Base-by-base conservation (phyloP, 2,113 vertebrate species). In the Oryzias curvinotus region DNA sequence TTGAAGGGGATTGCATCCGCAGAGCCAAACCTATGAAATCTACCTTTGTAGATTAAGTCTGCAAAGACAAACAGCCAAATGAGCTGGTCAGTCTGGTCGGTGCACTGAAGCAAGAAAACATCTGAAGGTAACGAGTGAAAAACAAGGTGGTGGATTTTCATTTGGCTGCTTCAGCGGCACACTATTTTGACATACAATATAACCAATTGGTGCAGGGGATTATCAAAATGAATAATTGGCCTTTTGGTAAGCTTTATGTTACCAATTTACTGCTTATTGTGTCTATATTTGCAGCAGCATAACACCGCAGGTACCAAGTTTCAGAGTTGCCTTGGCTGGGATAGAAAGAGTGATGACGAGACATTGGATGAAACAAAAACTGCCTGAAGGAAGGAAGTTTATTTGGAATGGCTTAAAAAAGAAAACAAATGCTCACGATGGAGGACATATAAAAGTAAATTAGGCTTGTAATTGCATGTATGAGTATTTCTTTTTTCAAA, bases 1-100 rank as follows among this genome's bases (percentile, higher is more conserved):
- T 78, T 64, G 65, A 73, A 73, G 60, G 61, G 69, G 41, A 80
- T 57, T 52, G 48, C 76, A 76, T 87, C 80, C 79, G 48, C 26
- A 61, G 54, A 47, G 54, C 52, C 42, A 4, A 18, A 56, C 41
- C 49, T 17, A 23, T 36, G 48, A 71, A 62, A 77, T 57, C 42
- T 66, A 85, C 73, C 77, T 71, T 50, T 14, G 36, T 10, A 36
- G 36, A 36, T 36, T 36, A 36, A 36, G 47, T 59, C 43, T 65
- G 57, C 52, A 71, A 78, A 62, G 43, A 19, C 68, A 62, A 53
- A 67, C 58, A 68, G 64, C 30, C 57, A 23, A 45, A 60, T 25
- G 17, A 77, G 44, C 36, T 70, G 75, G 71, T 71, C 62, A 75
- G 26, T 65, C 7, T 23, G 53, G 50, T 51, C 74, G 46, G 45